phyloP scores from a whole-genome alignment of 2,797 vertebrate genomes.

The Rhinophrynus dorsalis region DNA sequence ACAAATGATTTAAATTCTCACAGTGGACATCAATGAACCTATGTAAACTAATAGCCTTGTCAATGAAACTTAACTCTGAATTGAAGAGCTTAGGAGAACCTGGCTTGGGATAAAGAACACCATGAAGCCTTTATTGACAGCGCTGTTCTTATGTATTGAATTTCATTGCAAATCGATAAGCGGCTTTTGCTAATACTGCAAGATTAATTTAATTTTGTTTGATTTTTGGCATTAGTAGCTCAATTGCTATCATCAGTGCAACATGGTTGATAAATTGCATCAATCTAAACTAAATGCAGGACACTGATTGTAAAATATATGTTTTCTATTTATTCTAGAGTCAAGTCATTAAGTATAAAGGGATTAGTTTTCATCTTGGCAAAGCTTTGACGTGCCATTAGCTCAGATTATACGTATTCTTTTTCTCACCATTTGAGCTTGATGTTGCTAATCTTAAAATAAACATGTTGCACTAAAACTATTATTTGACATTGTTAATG shows the following conservation, averaged over 20 bases:
- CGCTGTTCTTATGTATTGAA: conserved; percentile 46
- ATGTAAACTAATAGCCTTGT: conserved; percentile 62
- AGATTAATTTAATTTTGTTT: conserved; percentile 56
- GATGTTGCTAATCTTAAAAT: not conserved
- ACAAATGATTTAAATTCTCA: conserved; percentile 57
- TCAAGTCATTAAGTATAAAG: conserved; percentile 36
- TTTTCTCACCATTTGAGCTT: not conserved
- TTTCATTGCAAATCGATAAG: conserved; percentile 55
- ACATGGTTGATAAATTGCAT: conserved; percentile 46
- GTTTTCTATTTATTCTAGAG: conserved; percentile 28
- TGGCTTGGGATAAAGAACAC: conserved; percentile 35
- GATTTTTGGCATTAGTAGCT: conserved; percentile 54
- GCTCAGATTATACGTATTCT: not conserved
- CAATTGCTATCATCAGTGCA: conserved; percentile 37
- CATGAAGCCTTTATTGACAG: conserved; percentile 44
- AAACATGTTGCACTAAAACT: too few species aligned
- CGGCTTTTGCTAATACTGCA: conserved; percentile 54
- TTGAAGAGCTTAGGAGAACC: conserved; percentile 44
- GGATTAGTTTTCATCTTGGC: conserved; percentile 38
- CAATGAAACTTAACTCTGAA: conserved; percentile 48
- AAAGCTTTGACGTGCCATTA: not conserved
- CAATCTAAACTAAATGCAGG: not conserved
- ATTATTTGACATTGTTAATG: too few species aligned
- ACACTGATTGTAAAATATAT: conserved; percentile 32
- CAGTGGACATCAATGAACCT: conserved; percentile 54